Base-by-base conservation (phyloP, 2,797 vertebrate species). In the Toxotes lorentzi region DNA sequence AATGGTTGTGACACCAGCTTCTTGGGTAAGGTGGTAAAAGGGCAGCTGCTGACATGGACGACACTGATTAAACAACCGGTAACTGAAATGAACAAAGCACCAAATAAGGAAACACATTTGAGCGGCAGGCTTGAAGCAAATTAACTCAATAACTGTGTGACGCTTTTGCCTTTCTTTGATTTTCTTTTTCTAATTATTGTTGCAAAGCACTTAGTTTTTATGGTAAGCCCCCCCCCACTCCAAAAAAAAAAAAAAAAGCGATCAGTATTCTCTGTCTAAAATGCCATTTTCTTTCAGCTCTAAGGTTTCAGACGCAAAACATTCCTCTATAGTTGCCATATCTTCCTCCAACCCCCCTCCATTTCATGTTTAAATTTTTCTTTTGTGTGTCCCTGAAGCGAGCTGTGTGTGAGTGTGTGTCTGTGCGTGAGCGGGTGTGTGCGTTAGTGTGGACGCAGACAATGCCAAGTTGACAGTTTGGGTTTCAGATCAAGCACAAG, bases 261-360 rank as follows among this genome's bases (percentile, higher is more conserved):
- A 64, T 56, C 45, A 41, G 43, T 70, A 43, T 63, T 64, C 34
- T 69, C 6, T 38, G 10, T 56, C 19, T 58, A 16, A 79, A 75
- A 71, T 41, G 16, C 40, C 0, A 4, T 32, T 78, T 12, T 82
- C 35, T 85, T 72, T 73, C 38, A 58, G 60, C 62, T 54, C 27
- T 76, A 56, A 91, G 74, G 71, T 81, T 88, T 84, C 62, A 71
- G 45, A 76, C 86, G 76, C 50, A 61, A 82, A 80, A 85, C 82
- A 88, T 93, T 92, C 89, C 84, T 90, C 80, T 76, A 79, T 70
- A 87, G 88, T 90, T 92, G 78, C 82, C 76, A 88, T 88, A 91
- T 88, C 69, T 82, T 84, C 70, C 70, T 83, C 74, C 32, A 82
- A 48, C 77, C 74, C 68, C 73, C 68, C 82, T 72, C 56, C 82